A percentile compares a stretch with the other conserved stretches of the same genome.
These are phyloP conservation scores for Falcunculus frontatus DNA, from an alignment of 2,113 vertebrate species.

Conservation along the genomic window DNA sequence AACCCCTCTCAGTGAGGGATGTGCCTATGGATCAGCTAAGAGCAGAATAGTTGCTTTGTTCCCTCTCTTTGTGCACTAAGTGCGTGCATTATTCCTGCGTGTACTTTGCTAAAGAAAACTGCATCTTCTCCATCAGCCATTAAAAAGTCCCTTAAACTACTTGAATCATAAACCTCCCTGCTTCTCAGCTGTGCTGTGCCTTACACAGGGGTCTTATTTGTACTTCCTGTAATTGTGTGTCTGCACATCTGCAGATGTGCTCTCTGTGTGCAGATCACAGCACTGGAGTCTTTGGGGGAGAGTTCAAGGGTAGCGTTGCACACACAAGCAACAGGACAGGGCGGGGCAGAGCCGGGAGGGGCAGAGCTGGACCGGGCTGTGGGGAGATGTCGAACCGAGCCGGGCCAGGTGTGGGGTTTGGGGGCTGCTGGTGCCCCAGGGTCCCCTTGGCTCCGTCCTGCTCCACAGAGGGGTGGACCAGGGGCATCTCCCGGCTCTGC, in stretches of 20 bases:
- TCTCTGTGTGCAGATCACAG: neutral
- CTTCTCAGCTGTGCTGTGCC: neutral
- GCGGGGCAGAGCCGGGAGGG: neutral
- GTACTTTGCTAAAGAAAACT: neutral
- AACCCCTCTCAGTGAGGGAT: neutral
- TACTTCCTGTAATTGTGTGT: neutral
- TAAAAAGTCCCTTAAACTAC: neutral
- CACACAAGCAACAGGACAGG: accelerated
- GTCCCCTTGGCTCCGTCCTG: accelerated
- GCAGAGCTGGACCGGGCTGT: neutral
- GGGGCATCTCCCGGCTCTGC: accelerated
- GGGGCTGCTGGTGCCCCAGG: neutral
- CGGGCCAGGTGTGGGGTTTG: accelerated
- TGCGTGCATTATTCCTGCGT: neutral
- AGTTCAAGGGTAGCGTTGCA: neutral
- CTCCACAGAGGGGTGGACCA: neutral
- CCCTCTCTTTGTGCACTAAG: neutral
- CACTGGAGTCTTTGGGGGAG: neutral
- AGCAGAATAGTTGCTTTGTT: neutral
- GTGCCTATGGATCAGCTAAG: neutral
- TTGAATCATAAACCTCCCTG: neutral
- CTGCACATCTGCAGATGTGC: neutral
- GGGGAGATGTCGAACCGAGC: accelerated
- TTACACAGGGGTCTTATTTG: neutral
- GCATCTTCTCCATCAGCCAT: neutral